Evolutionary conservation across 2,113 vertebrate genomes (phyloP), one percentile per base, ranked within the genome.

Genomic region (Sardina pilchardus): DNA sequence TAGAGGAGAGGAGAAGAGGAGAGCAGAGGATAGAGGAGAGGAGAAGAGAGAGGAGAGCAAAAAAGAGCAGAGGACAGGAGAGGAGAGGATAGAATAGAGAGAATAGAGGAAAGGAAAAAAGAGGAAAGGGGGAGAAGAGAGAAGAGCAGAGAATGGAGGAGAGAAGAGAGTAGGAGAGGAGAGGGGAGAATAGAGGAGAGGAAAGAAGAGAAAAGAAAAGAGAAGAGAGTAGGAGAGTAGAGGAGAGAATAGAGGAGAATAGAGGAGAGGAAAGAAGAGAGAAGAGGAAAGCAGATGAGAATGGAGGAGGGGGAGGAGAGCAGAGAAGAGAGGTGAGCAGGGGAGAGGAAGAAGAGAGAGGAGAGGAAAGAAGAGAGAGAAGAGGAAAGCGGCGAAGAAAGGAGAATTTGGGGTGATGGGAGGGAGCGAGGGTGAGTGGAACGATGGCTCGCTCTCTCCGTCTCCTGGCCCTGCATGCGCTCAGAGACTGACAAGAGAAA

Each of bases 201-300:
- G 16, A n/a, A 0, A 63, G 24, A 63, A 4, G 21, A 24, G 59
- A 26, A 24, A 26, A 19, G 17, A n/a, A 59, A 21, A 59, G 21
- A 26, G 59, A 63, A 26, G 3, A 24, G 45, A 47, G 45, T 1
- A 63, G 24, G 26, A 4, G 21, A 19, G 59, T 26, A 19, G 24
- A 4, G 17, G 6, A 59, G 45, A 24, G 24, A 3, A 7, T 12
- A 59, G 21, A n/a, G n/a, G n/a, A n/a, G 21, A 24, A 9, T 5
- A n/a, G n/a, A 10, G 26, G 19, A 26, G 84, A 10, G 48, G 36
- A 34, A 30, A 7, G 56, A 67, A 43, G 0, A 56, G 45, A 85
- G 50, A 63, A 50, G 59, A 43, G 85, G 59, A 85, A 83, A 85
- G 45, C 36, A 67, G 26, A 30, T 6, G 59, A 67, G n/a, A 67